Conservation (phyloP, 23 tunicate genomes). For the Clavelina lepadiformis region DNA sequence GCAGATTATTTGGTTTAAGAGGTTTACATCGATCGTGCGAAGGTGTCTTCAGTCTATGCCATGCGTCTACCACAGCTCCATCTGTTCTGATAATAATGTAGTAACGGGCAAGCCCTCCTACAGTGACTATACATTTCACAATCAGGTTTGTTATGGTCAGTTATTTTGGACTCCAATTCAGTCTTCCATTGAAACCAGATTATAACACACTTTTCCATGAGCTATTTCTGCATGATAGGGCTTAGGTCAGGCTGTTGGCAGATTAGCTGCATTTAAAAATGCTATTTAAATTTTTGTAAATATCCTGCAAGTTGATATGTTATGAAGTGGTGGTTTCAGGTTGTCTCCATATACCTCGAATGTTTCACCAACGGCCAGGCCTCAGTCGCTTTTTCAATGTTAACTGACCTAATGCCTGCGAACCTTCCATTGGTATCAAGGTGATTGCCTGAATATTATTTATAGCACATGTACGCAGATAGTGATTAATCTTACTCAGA, state of each 20-base stretch:
- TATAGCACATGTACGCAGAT: too few species aligned
- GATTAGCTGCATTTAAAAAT: too few species aligned
- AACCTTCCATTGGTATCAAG: conserved; percentile 32
- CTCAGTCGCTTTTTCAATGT: conserved; percentile 20
- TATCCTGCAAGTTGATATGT: too few species aligned
- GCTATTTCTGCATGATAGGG: too few species aligned
- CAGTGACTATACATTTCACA: conserved; percentile 46
- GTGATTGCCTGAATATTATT: too few species aligned
- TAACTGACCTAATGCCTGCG: conserved; percentile 57
- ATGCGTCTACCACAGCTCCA: neutral
- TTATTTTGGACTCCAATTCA: neutral
- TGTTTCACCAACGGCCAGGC: conserved; percentile 39
- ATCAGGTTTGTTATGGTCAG: conserved; percentile 21
- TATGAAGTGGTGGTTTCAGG: conserved; percentile 24
- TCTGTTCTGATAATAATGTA: neutral
- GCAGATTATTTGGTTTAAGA: conserved; percentile 14
- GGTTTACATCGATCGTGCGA: conserved; percentile 39
- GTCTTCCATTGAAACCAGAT: neutral
- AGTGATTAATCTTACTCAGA: too few species aligned
- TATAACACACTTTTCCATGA: too few species aligned
- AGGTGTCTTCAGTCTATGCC: conserved; percentile 26
- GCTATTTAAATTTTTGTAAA: too few species aligned
- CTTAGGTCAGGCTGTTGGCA: too few species aligned
- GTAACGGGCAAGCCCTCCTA: neutral
- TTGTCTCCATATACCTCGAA: conserved; percentile 32